Evolutionary conservation across 1,140 invertebrate genomes (phyloP).

Genomic region (Dreissena polymorpha): DNA sequence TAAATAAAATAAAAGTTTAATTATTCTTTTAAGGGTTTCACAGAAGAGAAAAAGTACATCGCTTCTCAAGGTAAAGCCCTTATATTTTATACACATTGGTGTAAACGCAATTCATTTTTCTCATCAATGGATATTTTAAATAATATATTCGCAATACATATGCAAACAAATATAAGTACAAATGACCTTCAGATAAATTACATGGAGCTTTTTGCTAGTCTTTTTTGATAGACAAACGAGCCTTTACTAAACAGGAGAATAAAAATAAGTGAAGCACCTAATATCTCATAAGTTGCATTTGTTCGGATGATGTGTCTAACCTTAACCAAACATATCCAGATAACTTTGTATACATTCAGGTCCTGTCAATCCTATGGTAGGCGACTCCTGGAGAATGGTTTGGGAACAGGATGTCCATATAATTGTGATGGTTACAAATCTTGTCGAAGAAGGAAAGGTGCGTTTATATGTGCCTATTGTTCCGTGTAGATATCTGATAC

Average conservation of each 20-base stretch:
- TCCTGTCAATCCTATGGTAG: constrained; percentile 31
- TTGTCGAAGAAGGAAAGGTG: constrained; percentile 42
- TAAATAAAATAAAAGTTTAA: neutral
- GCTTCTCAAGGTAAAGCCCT: constrained; percentile 27
- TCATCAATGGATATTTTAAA: no score
- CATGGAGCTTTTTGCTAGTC: no score
- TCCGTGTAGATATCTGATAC: neutral
- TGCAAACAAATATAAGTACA: no score
- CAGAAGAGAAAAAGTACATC: constrained; percentile 30
- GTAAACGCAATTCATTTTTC: no score
- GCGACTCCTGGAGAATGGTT: constrained; percentile 54
- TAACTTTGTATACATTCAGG: constrained; percentile 8
- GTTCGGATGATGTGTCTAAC: neutral
- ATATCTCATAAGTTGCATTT: no score
- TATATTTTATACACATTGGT: no score
- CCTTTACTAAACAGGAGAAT: no score
- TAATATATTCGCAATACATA: no score
- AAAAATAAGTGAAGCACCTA: no score
- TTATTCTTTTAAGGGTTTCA: constrained; percentile 16
- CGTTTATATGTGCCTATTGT: neutral
- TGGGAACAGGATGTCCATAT: constrained; percentile 49
- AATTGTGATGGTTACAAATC: constrained; percentile 50
- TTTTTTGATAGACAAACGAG: no score
- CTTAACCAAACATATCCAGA: neutral
- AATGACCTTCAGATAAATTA: no score